A percentile compares a stretch with the other conserved stretches of the same genome.
Conservation (phyloP, 1,140 invertebrate species). For the Bombus confusus region DNA sequence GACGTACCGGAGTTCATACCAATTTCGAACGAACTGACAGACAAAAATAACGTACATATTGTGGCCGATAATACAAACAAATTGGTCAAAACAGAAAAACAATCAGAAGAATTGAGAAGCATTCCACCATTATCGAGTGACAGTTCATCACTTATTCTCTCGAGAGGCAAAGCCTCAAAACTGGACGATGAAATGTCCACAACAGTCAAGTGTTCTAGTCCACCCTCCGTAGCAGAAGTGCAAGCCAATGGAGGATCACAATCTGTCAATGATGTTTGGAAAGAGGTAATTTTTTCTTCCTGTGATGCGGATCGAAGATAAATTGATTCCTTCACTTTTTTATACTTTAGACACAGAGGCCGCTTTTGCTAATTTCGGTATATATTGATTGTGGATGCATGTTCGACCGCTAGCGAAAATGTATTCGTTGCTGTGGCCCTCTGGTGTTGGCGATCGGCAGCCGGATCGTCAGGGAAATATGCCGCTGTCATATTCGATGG, state of each 20-base stretch:
- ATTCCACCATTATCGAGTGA: slow-evolving; percentile 17
- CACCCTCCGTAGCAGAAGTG: background rate
- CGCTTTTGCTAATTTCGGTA: too few relatives aligned
- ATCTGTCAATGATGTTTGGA: slow-evolving; percentile 80
- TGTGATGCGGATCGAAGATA: too few relatives aligned
- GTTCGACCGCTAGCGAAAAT: too few relatives aligned
- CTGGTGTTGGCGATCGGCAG: too few relatives aligned
- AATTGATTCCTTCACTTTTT: too few relatives aligned
- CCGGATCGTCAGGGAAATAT: too few relatives aligned
- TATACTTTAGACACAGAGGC: too few relatives aligned
- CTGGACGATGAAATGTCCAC: background rate
- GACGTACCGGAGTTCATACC: slow-evolving; percentile 94
- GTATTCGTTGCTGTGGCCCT: too few relatives aligned
- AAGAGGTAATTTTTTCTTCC: slow-evolving; percentile 78
- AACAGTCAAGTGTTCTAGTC: background rate
- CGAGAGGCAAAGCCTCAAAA: slow-evolving; percentile 9
- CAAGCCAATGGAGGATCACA: slow-evolving; percentile 54
- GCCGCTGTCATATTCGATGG: too few relatives aligned
- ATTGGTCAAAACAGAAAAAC: slow-evolving; percentile 24
- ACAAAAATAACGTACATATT: slow-evolving; percentile 13
- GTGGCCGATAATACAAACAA: slow-evolving; percentile 10
- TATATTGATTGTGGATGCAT: too few relatives aligned
- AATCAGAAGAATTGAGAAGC: slow-evolving; percentile 26
- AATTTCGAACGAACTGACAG: slow-evolving; percentile 53
- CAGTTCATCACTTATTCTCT: background rate